A percentile compares a stretch with the other conserved stretches of the same genome.
Evolutionary conservation across 2,888 invertebrate species (phyloP).

Genomic region (Cryptus armator): DNA sequence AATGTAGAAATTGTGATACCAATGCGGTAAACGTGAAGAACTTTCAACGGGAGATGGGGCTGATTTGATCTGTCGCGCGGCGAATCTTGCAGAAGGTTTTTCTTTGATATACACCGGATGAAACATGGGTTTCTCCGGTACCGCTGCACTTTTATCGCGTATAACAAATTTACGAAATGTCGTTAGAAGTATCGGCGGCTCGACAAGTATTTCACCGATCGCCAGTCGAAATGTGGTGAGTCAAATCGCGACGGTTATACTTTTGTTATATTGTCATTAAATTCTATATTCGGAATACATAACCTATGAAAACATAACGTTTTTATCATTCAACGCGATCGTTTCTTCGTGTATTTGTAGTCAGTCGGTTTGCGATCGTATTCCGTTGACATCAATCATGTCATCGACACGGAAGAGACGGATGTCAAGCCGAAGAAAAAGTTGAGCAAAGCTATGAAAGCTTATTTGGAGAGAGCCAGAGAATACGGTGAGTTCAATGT

Average conservation of each 20-base stretch:
- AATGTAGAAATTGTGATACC: background rate
- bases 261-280: background rate
- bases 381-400: conserved; percentile 43
- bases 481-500: conserved; percentile 87
- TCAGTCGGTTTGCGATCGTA: conserved; percentile 48
- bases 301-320: conserved; percentile 52
- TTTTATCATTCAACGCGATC: conserved; percentile 2
- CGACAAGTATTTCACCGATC: conserved; percentile 30
- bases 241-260: background rate
- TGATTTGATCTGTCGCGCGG: background rate
- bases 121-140: conserved; percentile 78
- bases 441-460: conserved; percentile 95
- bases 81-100: background rate
- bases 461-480: conserved; percentile 93
- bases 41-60: background rate
- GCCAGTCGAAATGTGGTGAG: conserved; percentile 51
- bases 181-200: conserved; percentile 56
- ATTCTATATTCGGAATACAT: background rate
- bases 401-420: conserved; percentile 49
- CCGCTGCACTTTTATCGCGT: conserved; percentile 73
- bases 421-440: conserved; percentile 83
- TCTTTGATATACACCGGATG: background rate
- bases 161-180: conserved; percentile 62
- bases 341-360: conserved; percentile 36
- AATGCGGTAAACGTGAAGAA: background rate